phyloP scores from a whole-genome alignment of 2,113 vertebrate species.

The Apodemus speciosus region DNA sequence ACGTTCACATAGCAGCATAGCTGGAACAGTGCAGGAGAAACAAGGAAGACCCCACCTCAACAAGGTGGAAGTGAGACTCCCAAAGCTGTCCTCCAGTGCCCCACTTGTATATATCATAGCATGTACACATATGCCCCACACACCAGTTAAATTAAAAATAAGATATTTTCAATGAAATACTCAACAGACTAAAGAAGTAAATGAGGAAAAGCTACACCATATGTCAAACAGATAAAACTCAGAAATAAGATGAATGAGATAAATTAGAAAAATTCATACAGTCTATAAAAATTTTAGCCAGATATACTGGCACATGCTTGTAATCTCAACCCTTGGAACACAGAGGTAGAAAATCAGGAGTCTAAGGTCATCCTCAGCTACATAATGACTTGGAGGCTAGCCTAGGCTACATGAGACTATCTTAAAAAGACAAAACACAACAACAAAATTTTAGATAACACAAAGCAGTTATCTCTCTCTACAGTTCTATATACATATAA shows the following conservation, averaged over 20 bases:
- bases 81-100: not conserved
- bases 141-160: not conserved
- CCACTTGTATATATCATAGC: not conserved
- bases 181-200: not conserved
- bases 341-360: not conserved
- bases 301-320: not conserved
- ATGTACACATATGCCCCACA: not conserved
- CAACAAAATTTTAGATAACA: not conserved
- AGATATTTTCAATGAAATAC: not conserved
- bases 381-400: not conserved
- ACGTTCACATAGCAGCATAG: not conserved
- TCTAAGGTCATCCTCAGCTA: not conserved
- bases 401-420: not conserved
- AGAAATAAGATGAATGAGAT: not conserved
- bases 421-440: not conserved
- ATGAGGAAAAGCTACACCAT: not conserved
- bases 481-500: not conserved
- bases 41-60: not conserved
- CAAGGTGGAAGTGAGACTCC: not conserved
- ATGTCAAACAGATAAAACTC: not conserved
- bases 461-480: not conserved
- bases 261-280: not conserved
- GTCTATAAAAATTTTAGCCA: not conserved
- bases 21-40: not conserved
- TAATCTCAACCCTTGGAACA: not conserved